phyloP scores from a whole-genome alignment of 2,797 vertebrate genomes.

The Propithecus perrieri region DNA sequence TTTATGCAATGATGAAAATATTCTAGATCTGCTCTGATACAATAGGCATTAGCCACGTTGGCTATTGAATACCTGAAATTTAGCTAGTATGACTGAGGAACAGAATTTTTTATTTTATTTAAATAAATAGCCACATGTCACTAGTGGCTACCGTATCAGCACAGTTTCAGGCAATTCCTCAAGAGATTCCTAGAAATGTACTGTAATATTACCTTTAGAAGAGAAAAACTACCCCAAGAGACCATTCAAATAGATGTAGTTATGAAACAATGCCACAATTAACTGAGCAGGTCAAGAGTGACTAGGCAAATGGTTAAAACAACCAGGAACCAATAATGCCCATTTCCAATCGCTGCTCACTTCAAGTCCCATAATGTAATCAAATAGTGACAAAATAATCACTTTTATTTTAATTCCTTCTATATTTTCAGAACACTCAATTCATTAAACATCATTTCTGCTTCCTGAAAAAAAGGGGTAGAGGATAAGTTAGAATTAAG shows the following conservation, averaged over 20 bases:
- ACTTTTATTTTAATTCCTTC: constrained; percentile 57
- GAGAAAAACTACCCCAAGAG: constrained; percentile 35
- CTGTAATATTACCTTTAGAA: constrained; percentile 40
- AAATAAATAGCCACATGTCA: not conserved
- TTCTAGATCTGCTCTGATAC: not conserved
- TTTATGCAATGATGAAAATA: not conserved
- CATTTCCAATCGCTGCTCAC: constrained; percentile 44
- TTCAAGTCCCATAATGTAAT: constrained; percentile 19
- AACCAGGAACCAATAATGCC: constrained; percentile 43
- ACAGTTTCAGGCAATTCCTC: constrained; percentile 46
- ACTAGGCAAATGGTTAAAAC: constrained; percentile 26
- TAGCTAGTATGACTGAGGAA: not conserved
- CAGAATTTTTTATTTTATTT: constrained; percentile 13
- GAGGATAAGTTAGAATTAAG: constrained; percentile 41
- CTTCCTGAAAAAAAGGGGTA: constrained; percentile 66
- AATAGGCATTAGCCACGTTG: not conserved
- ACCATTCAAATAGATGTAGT: constrained; percentile 24
- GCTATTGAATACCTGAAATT: not conserved
- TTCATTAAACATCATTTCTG: constrained; percentile 54
- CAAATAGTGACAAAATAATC: not conserved
- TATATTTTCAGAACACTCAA: constrained; percentile 48
- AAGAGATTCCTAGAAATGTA: constrained; percentile 33
- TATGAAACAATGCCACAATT: constrained; percentile 60
- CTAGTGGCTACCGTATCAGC: not conserved
- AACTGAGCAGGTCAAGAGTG: not conserved